Evolutionary conservation across 2,113 vertebrate species (phyloP).

Genomic region (Clarias magur): DNA sequence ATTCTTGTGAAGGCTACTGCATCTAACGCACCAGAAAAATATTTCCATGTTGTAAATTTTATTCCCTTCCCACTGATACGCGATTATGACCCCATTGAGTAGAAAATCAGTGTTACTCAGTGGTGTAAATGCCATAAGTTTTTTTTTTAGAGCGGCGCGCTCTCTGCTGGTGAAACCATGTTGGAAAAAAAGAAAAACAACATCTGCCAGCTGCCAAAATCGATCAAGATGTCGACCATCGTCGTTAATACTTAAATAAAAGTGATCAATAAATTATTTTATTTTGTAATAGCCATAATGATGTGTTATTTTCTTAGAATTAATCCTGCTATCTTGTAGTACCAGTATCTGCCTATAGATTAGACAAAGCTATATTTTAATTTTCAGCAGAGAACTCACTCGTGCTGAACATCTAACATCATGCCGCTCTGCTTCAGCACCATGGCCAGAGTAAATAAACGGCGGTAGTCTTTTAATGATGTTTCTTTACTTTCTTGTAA

Average conservation of each 20-base stretch:
- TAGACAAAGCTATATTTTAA: background rate
- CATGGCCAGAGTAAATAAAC: constrained; percentile 47
- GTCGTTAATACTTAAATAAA: background rate
- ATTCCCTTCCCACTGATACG: no score
- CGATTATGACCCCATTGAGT: background rate
- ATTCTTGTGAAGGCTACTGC: background rate
- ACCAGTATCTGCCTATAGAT: background rate
- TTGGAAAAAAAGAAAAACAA: no score
- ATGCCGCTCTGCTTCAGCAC: constrained; percentile 50
- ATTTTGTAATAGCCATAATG: background rate
- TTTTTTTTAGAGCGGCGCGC: constrained; percentile 13
- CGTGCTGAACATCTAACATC: background rate
- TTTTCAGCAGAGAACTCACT: background rate
- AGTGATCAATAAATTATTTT: background rate
- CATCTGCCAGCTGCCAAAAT: background rate
- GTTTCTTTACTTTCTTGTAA: background rate
- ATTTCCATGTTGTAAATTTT: background rate
- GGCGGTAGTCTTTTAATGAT: background rate
- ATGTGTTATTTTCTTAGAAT: background rate
- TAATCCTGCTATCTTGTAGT: background rate
- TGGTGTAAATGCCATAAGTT: background rate
- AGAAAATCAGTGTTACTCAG: background rate
- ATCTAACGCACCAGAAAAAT: background rate
- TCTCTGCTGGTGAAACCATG: constrained; percentile 33
- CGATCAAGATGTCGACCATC: background rate